Conservation (phyloP, 2,113 vertebrate genomes). For the Prionailurus viverrinus region DNA sequence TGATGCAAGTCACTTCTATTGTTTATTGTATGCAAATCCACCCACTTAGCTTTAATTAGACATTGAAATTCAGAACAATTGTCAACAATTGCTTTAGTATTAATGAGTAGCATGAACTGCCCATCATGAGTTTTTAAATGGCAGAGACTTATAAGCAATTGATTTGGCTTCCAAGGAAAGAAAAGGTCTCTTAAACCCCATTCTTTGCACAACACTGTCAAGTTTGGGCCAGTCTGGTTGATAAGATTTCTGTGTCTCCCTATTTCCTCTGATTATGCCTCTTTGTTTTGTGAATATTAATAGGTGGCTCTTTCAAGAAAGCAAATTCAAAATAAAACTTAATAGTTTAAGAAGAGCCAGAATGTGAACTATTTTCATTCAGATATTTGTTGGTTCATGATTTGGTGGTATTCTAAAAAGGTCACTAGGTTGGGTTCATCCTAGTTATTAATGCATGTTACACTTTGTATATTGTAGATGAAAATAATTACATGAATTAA, state of each 20-base stretch:
- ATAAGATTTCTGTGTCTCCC: not conserved
- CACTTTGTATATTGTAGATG: not conserved
- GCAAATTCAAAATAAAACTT: constrained; percentile 18
- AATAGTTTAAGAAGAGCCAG: constrained; percentile 27
- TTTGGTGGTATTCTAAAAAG: not conserved
- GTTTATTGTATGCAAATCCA: constrained; percentile 90
- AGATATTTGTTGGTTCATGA: not conserved
- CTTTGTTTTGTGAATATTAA: constrained; percentile 18
- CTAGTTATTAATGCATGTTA: not conserved
- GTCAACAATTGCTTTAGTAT: constrained; percentile 86
- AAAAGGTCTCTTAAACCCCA: not conserved
- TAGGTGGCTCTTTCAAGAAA: not conserved
- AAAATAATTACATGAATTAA: constrained; percentile 42
- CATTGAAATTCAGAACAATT: constrained; percentile 88
- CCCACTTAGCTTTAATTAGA: constrained; percentile 89
- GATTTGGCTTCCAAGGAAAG: constrained; percentile 66
- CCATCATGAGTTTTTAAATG: constrained; percentile 83
- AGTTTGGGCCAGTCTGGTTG: not conserved
- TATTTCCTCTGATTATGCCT: not conserved
- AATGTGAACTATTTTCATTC: not conserved
- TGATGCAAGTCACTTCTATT: constrained; percentile 84
- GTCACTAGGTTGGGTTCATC: not conserved
- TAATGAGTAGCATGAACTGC: constrained; percentile 85
- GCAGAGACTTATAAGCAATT: constrained; percentile 82
- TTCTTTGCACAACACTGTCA: constrained; percentile 36